These are phyloP conservation scores for Callipepla californica DNA, from an alignment of 2,113 vertebrate genomes.

Conservation along the genomic window DNA sequence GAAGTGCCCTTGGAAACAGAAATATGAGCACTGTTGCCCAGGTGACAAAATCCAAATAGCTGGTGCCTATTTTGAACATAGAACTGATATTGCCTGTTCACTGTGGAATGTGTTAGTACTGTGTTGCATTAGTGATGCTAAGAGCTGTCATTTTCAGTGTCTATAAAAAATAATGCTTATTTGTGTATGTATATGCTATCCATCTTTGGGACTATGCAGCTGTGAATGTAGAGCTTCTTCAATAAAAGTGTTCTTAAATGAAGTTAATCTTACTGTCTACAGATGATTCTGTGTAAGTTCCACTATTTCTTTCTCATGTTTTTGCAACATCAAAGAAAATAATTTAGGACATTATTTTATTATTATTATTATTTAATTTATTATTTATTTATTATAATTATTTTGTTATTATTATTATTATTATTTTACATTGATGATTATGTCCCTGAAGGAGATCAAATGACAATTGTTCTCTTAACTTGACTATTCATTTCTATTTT, in stretches of 20 bases:
- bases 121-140: background rate
- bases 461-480: background rate
- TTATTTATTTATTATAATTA: too few relatives aligned
- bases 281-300: fast-evolving
- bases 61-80: background rate
- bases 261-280: background rate
- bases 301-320: background rate
- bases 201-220: background rate
- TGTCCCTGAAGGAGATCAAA: background rate
- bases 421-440: background rate
- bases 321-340: background rate
- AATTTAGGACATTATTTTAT: background rate
- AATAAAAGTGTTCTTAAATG: background rate
- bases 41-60: constrained; percentile 39
- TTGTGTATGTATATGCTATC: background rate
- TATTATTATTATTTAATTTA: too few relatives aligned
- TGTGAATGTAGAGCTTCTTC: background rate
- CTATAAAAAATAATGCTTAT: background rate
- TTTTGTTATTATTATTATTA: too few relatives aligned
- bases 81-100: background rate
- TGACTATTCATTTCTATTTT: background rate
- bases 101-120: background rate
- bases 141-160: background rate
- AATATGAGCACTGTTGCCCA: constrained; percentile 30
- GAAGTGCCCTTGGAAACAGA: constrained; percentile 29